A percentile compares a stretch with the other conserved stretches of the same genome.
Evolutionary conservation across 2,797 vertebrate species (phyloP).

Genomic region (Tapirus indicus): DNA sequence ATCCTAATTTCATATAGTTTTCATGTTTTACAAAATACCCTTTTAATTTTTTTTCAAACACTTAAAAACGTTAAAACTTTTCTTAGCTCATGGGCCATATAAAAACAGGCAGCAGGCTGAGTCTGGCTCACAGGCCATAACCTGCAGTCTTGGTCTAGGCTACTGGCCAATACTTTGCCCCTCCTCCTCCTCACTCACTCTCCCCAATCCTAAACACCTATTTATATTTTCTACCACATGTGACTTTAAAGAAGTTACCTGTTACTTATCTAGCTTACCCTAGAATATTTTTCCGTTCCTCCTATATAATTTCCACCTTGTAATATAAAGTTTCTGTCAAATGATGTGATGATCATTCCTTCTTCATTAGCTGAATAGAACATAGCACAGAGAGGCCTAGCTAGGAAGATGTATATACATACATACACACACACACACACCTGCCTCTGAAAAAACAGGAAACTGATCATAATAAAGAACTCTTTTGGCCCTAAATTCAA

Average conservation of each 20-base stretch:
- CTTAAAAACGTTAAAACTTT: background rate
- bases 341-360: background rate
- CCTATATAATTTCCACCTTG: background rate
- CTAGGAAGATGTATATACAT: background rate
- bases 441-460: background rate
- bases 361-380: background rate
- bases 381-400: background rate
- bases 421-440: background rate
- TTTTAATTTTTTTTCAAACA: background rate
- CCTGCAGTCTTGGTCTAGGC: too few relatives aligned
- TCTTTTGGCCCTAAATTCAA: background rate
- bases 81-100: background rate
- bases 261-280: background rate
- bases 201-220: background rate
- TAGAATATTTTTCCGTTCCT: background rate
- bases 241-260: background rate
- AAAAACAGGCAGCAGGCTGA: background rate
- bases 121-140: accelerated
- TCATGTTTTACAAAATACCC: background rate
- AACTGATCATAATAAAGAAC: background rate
- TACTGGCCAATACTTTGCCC: background rate
- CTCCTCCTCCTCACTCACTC: background rate
- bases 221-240: background rate
- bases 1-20: background rate
- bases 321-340: background rate